phyloP scores from a whole-genome alignment of 2,888 invertebrate species.

The Chromoteleia sp. region DNA sequence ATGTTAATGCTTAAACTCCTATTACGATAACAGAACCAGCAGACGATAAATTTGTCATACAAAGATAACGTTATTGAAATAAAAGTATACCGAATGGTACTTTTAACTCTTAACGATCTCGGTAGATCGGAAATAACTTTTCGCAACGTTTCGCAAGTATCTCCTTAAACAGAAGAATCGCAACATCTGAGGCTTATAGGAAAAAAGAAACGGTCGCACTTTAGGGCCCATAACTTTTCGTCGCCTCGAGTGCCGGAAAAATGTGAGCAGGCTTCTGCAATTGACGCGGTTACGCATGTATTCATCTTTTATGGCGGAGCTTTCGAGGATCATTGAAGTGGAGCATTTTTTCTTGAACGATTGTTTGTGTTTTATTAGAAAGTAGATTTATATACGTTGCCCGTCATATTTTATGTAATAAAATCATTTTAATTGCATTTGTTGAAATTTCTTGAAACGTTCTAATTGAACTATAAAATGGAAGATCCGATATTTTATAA shows the following conservation, averaged over 20 bases:
- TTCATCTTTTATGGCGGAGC: constrained; percentile 59
- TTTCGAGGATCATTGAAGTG: constrained; percentile 21
- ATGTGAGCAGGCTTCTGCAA: constrained; percentile 75
- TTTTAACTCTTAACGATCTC: constrained; percentile 57
- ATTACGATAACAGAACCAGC: background rate
- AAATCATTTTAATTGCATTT: too few relatives aligned
- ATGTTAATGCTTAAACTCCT: background rate
- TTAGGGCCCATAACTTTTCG: constrained; percentile 74
- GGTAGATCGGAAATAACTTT: constrained; percentile 61
- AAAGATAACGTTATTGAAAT: constrained; percentile 29
- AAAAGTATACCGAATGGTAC: constrained; percentile 15
- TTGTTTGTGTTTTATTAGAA: constrained; percentile 21
- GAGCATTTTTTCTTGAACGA: constrained; percentile 9
- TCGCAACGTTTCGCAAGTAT: constrained; percentile 40
- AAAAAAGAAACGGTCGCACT: constrained; percentile 63
- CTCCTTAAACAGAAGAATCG: constrained; percentile 53
- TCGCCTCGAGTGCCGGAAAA: constrained; percentile 74
- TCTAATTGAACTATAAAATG: too few relatives aligned
- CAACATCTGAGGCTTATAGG: constrained; percentile 52
- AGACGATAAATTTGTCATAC: constrained; percentile 30
- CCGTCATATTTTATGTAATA: too few relatives aligned
- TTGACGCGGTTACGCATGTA: constrained; percentile 74
- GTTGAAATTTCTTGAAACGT: too few relatives aligned
- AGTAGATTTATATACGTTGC: constrained; percentile 1
- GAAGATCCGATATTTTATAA: too few relatives aligned